These are phyloP conservation scores for Fulica atra DNA, from an alignment of 2,113 vertebrate genomes.

Conservation along the genomic window DNA sequence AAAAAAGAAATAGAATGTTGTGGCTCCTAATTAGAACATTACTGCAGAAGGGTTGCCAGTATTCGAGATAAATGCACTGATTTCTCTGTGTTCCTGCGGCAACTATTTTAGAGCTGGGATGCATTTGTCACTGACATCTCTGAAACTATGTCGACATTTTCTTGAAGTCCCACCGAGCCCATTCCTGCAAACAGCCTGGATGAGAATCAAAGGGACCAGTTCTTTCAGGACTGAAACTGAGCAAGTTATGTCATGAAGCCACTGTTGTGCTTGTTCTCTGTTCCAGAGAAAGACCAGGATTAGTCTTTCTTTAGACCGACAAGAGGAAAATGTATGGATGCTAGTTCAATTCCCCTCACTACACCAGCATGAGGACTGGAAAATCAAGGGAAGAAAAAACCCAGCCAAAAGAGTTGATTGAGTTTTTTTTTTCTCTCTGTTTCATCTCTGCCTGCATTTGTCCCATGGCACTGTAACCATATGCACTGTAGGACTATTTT, in stretches of 20 bases:
- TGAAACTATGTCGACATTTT: neutral
- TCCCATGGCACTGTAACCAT: neutral
- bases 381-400: neutral
- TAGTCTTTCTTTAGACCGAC: neutral
- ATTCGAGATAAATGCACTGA: neutral
- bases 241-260: neutral
- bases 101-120: neutral
- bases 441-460: neutral
- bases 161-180: neutral
- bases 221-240: constrained; percentile 18
- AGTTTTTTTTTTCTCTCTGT: neutral
- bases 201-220: constrained; percentile 9
- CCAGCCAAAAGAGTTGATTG: neutral
- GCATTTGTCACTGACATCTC: neutral
- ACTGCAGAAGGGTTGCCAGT: neutral
- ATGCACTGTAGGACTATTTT: neutral
- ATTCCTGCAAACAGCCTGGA: neutral
- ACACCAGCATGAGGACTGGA: neutral
- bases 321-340: neutral
- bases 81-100: neutral
- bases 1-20: neutral
- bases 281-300: neutral
- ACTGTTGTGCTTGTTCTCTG: neutral
- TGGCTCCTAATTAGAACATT: constrained; percentile 9
- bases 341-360: neutral